Evolutionary conservation across 2,113 vertebrate species (phyloP), one percentile per base, ranked within the genome.

Genomic region (Dipodomys merriami): DNA sequence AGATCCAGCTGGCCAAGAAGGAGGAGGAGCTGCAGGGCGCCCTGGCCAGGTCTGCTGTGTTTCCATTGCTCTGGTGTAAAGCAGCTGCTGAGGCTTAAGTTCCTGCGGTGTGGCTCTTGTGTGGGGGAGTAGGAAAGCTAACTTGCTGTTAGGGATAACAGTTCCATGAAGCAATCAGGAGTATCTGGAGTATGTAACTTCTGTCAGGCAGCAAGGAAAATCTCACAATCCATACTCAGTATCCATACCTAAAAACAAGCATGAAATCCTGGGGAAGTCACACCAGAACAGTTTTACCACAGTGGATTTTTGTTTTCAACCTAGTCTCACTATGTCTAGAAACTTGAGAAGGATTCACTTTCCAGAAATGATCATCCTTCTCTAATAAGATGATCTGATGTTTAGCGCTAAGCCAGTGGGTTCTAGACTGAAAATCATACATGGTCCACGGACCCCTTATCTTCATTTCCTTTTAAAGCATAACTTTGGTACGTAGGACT

Each of bases 1-100:
- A 99, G 97, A 96, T 98, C 89, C 99, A 99, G 77, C 97, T 99
- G 97, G 97, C 98, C 96, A 99, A 99, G 97, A 99, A 99, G 49
- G 99, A 99, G 60, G 99, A 99, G 96, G 99, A 99, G 96, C 98
- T 99, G 4, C 99, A 99, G 97, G 98, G 99, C 12, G 98, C 99
- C 0, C 97, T 99, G 95, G 98, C 98, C 88, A 99, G 99, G 99
- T 99, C 83, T 64, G 95, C 29, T 6, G 25, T 1, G 18, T 16
- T 16, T 57, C 7, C 33, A 9, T 39, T 15, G 35, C 22, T 7
- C 19, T 6, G 1, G 87, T 2, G 15, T 19, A 29, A 39, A 29
- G 29, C 64, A 3, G 30, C 35, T 33, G 49, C 46, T 12, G 18
- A 15, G 60, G 64, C 81, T 23, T 6, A n/a, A 3, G 16, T 3